phyloP scores from a whole-genome alignment of 92 coral and sea anemone genomes.

The Zoanthus sociatus region DNA sequence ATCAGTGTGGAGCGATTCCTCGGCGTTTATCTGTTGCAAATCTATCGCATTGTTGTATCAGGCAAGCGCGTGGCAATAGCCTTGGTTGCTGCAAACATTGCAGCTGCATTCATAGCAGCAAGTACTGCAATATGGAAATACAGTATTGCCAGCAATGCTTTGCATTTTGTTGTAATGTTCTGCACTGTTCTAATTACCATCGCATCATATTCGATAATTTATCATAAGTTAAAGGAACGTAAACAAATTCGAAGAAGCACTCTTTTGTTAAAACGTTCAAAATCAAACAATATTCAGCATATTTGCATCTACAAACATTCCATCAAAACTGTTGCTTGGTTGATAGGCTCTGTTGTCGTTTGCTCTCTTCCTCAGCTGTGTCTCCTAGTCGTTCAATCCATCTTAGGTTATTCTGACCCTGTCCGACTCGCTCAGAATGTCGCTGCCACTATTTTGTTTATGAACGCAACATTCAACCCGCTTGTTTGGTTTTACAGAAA shows the following conservation, averaged over 20 bases:
- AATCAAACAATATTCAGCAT: background rate
- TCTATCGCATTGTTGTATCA: constrained; percentile 28
- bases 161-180: constrained; percentile 20
- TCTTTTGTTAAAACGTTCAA: background rate
- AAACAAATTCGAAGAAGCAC: background rate
- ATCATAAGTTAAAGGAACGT: constrained; percentile 14
- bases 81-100: background rate
- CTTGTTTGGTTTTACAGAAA: constrained; percentile 35
- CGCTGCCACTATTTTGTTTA: constrained; percentile 32
- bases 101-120: constrained; percentile 31
- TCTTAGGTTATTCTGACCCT: constrained; percentile 26
- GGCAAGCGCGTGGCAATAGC: constrained; percentile 23
- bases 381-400: constrained; percentile 1
- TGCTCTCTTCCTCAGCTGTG: constrained; percentile 29
- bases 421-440: constrained; percentile 42
- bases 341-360: constrained; percentile 28
- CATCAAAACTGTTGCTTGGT: constrained; percentile 35
- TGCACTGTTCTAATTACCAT: constrained; percentile 20
- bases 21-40: constrained; percentile 14
- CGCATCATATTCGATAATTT: constrained; percentile 6
- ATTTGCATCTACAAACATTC: constrained; percentile 26
- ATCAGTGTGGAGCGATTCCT: constrained; percentile 39
- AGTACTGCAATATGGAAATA: constrained; percentile 35
- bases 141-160: constrained; percentile 4
- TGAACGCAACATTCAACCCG: constrained; percentile 36